Conservation (phyloP, 2,113 vertebrate species). For the Oreochromis aureus region DNA sequence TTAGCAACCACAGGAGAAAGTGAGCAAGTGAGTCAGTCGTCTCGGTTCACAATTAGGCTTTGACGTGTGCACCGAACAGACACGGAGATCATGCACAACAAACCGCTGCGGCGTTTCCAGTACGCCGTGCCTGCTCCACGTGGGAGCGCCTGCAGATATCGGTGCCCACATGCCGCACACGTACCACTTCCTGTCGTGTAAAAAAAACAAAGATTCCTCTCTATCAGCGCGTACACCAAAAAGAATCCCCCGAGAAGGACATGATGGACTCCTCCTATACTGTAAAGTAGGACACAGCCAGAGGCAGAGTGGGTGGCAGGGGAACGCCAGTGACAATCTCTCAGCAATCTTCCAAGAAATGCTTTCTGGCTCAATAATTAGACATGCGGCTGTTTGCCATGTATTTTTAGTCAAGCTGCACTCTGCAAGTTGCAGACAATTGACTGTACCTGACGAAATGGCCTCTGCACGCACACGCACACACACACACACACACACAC, state of each 20-base stretch:
- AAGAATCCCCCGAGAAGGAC: neutral
- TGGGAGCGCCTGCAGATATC: neutral
- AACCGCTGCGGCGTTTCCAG: neutral
- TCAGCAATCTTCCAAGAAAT: slow-evolving; percentile 44
- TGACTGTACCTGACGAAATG: slow-evolving; percentile 12
- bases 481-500: neutral
- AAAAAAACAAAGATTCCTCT: neutral
- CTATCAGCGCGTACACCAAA: slow-evolving; percentile 14
- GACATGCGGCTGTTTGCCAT: slow-evolving; percentile 7
- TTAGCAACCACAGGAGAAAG: slow-evolving; percentile 43
- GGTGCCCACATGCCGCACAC: neutral
- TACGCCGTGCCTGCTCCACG: neutral
- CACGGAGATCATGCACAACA: neutral
- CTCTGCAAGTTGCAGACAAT: slow-evolving; percentile 28
- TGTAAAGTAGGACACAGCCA: neutral
- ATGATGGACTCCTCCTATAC: slow-evolving; percentile 23
- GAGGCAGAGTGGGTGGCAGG: slow-evolving; percentile 38
- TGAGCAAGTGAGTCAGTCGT: neutral
- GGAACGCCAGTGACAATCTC: slow-evolving; percentile 44
- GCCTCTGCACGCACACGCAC: neutral
- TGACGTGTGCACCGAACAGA: neutral
- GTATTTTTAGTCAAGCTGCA: slow-evolving; percentile 42
- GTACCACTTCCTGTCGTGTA: neutral
- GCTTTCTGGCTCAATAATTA: slow-evolving; percentile 41
- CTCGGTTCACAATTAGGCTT: neutral